Base-by-base conservation (phyloP, 2,888 invertebrate species). In the Drosophila dives region DNA sequence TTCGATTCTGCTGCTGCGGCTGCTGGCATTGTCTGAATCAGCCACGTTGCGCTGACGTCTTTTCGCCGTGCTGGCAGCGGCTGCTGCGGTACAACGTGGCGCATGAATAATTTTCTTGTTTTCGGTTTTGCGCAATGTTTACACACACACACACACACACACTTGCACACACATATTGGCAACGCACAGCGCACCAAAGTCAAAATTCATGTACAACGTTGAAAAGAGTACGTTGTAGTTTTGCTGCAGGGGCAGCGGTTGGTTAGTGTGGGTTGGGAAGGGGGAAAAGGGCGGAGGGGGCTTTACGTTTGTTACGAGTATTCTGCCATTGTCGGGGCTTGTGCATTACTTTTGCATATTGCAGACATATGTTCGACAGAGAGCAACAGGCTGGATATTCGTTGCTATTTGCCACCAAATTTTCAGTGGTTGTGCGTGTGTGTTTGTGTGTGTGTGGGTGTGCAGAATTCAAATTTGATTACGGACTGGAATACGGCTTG, bases 321-420 rank as follows among this genome's bases (percentile, higher is more conserved):
- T 77, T 75, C 61, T 36, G 65, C 75, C 71, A 75, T 63, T 77
- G 77, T 71, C 64, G 51, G 36, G 53, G 75, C 79, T 83, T 87
- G 75, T 87, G 88, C 88, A 85, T 86, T 86, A 85, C 86, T 88
- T 85, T 85, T 86, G 85, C 86, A 86, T 89, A 89, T 86, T 86
- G 86, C 86, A 89, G 87, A 86, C 86, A 86, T 81, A 80, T 86
- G 86, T 86, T 86, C 87, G 70, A 71, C 58, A 78, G 78, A 59
- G 78, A 77, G 77, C 77, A 77, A 77, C 77, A 78, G 78, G 77
- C 79, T 48, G 55, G 55, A 64, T 56, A 40, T 40, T 54, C 45
- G 59, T 49, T 71, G 53, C 50, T 17, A 23, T 29, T 59, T 59
- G 56, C 67, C 70, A 72, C 55, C 61, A 56, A 53, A 49, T 50